These are phyloP conservation scores for Perccottus glenii DNA, from an alignment of 2,113 vertebrate species.

Conservation along the genomic window DNA sequence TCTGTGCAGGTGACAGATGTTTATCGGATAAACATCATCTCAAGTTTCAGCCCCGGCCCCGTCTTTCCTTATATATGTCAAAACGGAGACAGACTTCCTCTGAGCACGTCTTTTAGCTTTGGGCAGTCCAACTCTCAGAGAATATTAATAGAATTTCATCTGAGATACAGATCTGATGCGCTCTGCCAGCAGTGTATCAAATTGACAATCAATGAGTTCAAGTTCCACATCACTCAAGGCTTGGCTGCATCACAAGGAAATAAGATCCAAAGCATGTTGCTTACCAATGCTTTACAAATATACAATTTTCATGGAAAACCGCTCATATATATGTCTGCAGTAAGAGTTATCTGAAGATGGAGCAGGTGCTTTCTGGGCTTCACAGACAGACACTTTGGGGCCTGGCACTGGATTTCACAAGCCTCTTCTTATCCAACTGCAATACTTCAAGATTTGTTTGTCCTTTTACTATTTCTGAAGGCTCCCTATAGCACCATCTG, in stretches of 20 bases:
- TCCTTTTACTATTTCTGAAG: no score
- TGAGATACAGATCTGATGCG: conserved; percentile 27
- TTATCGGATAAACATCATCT: conserved; percentile 28
- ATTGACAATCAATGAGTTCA: conserved; percentile 52
- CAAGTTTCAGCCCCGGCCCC: conserved; percentile 1
- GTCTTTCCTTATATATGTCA: conserved; percentile 20
- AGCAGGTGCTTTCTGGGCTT: background rate
- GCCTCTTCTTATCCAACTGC: no score
- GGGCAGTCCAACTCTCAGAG: conserved; percentile 3
- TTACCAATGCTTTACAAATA: conserved; percentile 17
- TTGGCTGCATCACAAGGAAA: conserved; percentile 24
- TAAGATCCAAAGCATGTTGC: conserved; percentile 29
- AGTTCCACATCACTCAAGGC: conserved; percentile 40
- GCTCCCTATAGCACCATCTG: no score
- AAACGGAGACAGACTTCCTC: conserved; percentile 19
- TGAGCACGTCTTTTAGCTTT: conserved; percentile 17
- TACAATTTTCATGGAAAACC: conserved; percentile 8
- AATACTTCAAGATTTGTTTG: no score
- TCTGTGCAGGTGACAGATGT: conserved; percentile 11
- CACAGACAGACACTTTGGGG: no score
- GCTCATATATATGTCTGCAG: background rate
- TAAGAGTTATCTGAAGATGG: conserved; percentile 13
- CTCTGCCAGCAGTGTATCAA: conserved; percentile 48
- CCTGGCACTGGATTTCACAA: no score
- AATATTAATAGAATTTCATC: conserved; percentile 57